Evolutionary conservation across 2,888 invertebrate genomes (phyloP), one percentile per base, ranked within the genome.

Genomic region (Rhimphoctona megacephalus): DNA sequence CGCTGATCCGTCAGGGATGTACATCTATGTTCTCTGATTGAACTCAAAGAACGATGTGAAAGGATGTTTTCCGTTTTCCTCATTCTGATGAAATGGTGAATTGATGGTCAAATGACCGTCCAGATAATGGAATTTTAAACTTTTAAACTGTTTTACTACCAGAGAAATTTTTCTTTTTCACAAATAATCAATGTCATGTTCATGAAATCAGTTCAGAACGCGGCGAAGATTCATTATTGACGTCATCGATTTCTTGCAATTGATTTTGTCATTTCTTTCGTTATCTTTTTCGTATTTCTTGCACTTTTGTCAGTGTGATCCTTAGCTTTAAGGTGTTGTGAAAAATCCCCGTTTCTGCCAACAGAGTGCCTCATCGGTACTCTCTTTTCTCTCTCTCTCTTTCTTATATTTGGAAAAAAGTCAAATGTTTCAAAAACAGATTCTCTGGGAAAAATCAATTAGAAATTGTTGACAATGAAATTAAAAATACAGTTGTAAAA

Each of bases 341-440:
- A 49, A 49, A 49, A 49, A 49, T 49, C 49, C 7, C 19, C 19
- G 19, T 49, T 19, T 66, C 36, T 36, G 33, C 66, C 66, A 36
- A n/a, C 66, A 66, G 66, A 66, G 66, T n/a, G 30, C 66, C 36
- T 36, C 49, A 49, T n/a, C n/a, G 7, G 49, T 46, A 46, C 17
- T 17, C 17, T 49, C n/a, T 49, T n/a, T n/a, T n/a, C n/a, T 66
- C 14, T 33, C 33, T 7, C 64, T 64, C n/a, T 25, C 36, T 39
- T 57, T 54, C 33, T 25, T n/a, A n/a, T n/a, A n/a, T n/a, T n/a
- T n/a, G n/a, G n/a, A n/a, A n/a, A n/a, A n/a, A n/a, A n/a, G n/a
- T n/a, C n/a, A n/a, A n/a, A n/a, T n/a, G n/a, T n/a, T n/a, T n/a
- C n/a, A n/a, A n/a, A n/a, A n/a, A n/a, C n/a, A n/a, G n/a, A n/a